Base-by-base conservation (phyloP, 2,888 invertebrate genomes). In the Nomada hirtipes region DNA sequence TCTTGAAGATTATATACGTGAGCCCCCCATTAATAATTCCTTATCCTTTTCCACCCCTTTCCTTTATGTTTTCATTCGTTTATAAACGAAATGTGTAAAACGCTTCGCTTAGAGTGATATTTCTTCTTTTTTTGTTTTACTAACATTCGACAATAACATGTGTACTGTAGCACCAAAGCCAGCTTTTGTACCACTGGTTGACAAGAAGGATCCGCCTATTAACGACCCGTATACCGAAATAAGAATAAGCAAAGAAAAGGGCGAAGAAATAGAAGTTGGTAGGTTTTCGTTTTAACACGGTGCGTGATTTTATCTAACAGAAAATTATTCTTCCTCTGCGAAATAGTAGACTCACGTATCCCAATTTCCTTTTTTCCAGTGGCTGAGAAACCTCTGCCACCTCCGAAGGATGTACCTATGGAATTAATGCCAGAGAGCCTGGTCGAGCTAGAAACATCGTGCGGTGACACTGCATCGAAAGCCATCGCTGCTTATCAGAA, bases 401-500 rank as follows among this genome's bases (percentile, higher is more conserved):
- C 85, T 20, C 4, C 76, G 2, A 91, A 88, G 68, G 76, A 86
- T 71, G 61, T 89, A 9, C 82, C 87, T 9, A 79, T 89, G 2
- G 91, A 90, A 52, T 86, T 92, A 53, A 87, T 92, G 71, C 90
- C 94, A 0, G 93, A 93, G 60, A 94, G 93, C 76, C 92, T 96
- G 42, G 92, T 94, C 9, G 95, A 96, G 59, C 90, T 96, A 18
- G 96, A 96, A 90, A 94, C 94, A 79, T 94, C 94, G 84, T 95
- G 95, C 42, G 95, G 95, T 72, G 90, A 94, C 77, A 94, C 95
- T 10, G 95, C 96, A 4, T 94, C 96, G 70, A 94, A 95, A 26
- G 97, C 97, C 1, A 95, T 97, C 9, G 95, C 96, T 89, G 96
- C 96, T 77, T 97, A 96, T 90, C 95, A 96, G 79, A 94, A 94